Conservation (phyloP, 2,113 vertebrate genomes). For the Aphyosemion australe region DNA sequence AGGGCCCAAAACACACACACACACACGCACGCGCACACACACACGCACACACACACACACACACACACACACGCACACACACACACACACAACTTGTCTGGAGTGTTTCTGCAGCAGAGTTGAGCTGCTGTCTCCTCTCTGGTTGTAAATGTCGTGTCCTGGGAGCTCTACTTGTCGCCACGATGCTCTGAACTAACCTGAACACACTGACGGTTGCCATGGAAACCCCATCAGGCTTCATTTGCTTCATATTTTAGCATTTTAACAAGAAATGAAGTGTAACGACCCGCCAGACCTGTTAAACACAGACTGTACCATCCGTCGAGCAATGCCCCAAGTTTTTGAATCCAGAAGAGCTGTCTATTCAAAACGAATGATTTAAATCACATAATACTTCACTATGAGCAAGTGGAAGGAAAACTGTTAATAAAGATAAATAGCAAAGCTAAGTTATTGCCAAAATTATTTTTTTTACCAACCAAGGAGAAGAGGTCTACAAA, state of each 20-base stretch:
- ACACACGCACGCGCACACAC: slow-evolving; percentile 22
- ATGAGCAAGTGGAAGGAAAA: neutral
- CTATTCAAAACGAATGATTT: neutral
- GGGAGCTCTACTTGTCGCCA: slow-evolving; percentile 24
- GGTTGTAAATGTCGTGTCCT: slow-evolving; percentile 52
- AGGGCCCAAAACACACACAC: slow-evolving; percentile 32
- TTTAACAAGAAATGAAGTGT: neutral
- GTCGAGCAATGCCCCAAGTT: neutral
- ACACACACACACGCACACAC: slow-evolving; percentile 20
- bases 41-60: slow-evolving; percentile 6
- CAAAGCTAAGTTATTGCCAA: too few relatives aligned
- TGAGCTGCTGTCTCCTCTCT: slow-evolving; percentile 37
- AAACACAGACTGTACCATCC: neutral
- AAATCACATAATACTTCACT: neutral
- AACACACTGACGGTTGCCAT: slow-evolving; percentile 21
- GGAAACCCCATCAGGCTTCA: slow-evolving; percentile 11
- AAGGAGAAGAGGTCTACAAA: too few relatives aligned
- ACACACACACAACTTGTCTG: slow-evolving; percentile 22
- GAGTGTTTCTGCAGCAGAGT: slow-evolving; percentile 16
- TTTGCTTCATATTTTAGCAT: neutral
- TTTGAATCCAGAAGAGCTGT: neutral
- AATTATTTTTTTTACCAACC: too few relatives aligned
- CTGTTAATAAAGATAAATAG: too few relatives aligned
- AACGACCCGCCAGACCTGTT: neutral
- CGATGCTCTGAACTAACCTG: slow-evolving; percentile 27